phyloP scores from a whole-genome alignment of 2,888 invertebrate species.

The Phorcus lineatus region DNA sequence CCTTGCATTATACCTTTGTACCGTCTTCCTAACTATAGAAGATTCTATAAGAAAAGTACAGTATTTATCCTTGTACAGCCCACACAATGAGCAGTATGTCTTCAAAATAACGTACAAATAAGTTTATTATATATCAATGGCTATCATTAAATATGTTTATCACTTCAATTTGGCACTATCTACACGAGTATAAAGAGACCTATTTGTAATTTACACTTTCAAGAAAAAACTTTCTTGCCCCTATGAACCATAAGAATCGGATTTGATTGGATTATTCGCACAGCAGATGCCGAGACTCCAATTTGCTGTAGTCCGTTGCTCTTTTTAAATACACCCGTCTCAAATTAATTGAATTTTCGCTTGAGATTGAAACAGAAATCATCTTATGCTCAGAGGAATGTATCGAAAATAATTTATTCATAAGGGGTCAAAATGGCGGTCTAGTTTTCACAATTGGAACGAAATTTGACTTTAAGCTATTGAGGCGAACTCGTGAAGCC shows the following conservation, averaged over 20 bases:
- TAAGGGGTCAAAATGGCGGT: slow-evolving; percentile 14
- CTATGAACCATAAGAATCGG: not conserved
- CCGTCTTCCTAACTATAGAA: no score
- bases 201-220: not conserved
- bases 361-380: slow-evolving; percentile 23
- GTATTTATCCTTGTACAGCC: no score
- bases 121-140: not conserved
- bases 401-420: slow-evolving; percentile 20
- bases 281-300: not conserved
- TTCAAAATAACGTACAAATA: not conserved
- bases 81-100: no score
- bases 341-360: slow-evolving; percentile 23
- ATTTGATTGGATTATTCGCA: not conserved
- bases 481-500: not conserved
- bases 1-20: no score
- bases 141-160: not conserved
- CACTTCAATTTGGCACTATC: not conserved
- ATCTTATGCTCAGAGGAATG: slow-evolving; percentile 4
- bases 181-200: not conserved
- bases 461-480: slow-evolving; percentile 5
- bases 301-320: not conserved
- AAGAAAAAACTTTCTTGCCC: not conserved
- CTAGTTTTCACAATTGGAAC: slow-evolving; percentile 15
- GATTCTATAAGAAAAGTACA: no score
- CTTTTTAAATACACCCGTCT: slow-evolving; percentile 11